Evolutionary conservation across 2,113 vertebrate genomes (phyloP), one percentile per base, ranked within the genome.

Genomic region (Aspiorhynchus laticeps): DNA sequence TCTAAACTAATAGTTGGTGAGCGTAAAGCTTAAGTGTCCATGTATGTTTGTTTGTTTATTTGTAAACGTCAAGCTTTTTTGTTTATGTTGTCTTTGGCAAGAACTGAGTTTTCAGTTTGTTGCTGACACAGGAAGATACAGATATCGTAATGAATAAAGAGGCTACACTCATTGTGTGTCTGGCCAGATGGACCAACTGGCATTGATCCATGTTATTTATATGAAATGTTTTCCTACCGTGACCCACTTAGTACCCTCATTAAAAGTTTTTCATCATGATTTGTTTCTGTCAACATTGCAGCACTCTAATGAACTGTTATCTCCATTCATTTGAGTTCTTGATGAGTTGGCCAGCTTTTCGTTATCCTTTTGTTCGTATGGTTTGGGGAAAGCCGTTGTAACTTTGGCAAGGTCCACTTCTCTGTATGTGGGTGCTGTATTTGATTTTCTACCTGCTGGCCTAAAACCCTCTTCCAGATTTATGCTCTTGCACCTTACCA

Each of bases 131-230:
- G 36, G 69, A 48, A 14, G 31, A 38, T 74, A 12, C 71, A 87
- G 80, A 69, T 43, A 43, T 87, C 80, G 21, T 19, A 56, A 81
- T 31, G 36, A 59, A 82, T 59, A 87, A 82, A 74, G 28, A 28
- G 28, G 12, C 59, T 75, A 10, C 26, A 51, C 26, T 69, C 31
- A 77, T 76, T 67, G 81, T 77, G 31, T 77, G 71, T 83, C n/a
- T 83, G 17, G 26, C 38, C 73, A 83, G 69, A 77, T 87, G 86
- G 80, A 65, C 61, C 38, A 80, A 3, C 38, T 81, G 85, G 53
- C 79, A 19, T 74, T 3, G 4, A 11, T 81, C 78, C 69, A 67
- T 28, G 74, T 26, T 21, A 59, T 86, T 41, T 24, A 73, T 19
- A 48, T 19, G 10, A 86, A 67, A 85, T 8, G 10, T 59, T 80